Percentiles rank a stretch among this genome's conserved stretches.
Evolutionary conservation across 2,797 vertebrate genomes (phyloP).

Genomic region (Aulostomus chinensis): DNA sequence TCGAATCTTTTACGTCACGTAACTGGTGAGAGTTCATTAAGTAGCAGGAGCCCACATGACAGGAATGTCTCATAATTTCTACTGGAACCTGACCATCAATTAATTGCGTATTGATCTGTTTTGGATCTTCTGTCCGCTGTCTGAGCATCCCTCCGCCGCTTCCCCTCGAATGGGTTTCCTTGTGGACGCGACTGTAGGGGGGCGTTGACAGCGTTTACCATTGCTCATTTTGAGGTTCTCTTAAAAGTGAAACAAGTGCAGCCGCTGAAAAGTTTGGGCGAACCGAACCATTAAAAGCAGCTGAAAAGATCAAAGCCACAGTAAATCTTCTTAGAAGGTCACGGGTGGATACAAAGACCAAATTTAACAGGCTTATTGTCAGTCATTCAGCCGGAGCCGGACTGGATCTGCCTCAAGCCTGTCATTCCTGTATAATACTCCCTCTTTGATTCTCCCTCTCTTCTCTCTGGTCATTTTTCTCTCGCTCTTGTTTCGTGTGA

Average conservation of each 20-base stretch:
- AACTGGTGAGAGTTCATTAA: too few relatives aligned
- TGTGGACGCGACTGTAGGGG: too few relatives aligned
- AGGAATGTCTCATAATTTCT: too few relatives aligned
- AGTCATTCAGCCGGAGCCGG: conserved; percentile 20
- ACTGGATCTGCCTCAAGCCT: conserved; percentile 17
- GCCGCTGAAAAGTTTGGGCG: conserved; percentile 13
- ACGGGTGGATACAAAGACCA: conserved; percentile 54
- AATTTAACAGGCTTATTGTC: conserved; percentile 49
- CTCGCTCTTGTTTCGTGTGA: background rate
- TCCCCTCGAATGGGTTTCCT: too few relatives aligned
- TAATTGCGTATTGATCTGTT: too few relatives aligned
- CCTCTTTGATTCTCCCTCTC: conserved; percentile 10
- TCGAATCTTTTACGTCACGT: too few relatives aligned
- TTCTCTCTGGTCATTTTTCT: background rate
- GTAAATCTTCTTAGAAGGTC: conserved; percentile 59
- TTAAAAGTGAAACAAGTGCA: background rate
- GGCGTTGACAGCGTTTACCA: too few relatives aligned
- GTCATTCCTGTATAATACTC: conserved; percentile 17
- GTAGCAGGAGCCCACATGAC: too few relatives aligned
- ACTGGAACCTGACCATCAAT: too few relatives aligned
- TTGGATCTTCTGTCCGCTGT: too few relatives aligned
- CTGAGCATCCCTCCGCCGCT: too few relatives aligned
- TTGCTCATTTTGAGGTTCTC: background rate
- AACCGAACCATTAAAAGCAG: conserved; percentile 12
- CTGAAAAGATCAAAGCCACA: conserved; percentile 26